Evolutionary conservation across 2,888 invertebrate genomes (phyloP), one percentile per base, ranked within the genome.

Genomic region (Drosophila siamana): DNA sequence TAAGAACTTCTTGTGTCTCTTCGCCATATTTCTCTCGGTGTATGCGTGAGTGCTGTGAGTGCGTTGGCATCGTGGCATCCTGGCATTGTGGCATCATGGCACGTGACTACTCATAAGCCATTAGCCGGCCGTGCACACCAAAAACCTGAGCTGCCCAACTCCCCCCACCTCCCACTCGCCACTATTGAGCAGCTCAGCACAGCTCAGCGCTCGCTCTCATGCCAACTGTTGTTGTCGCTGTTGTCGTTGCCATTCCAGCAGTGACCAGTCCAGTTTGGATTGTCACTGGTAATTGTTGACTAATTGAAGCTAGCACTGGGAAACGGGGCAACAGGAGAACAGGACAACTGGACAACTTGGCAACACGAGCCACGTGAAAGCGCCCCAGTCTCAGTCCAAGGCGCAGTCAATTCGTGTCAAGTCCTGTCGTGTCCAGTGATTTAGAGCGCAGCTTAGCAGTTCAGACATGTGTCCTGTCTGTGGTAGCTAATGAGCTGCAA

Each of bases 101-200:
- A 83, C 83, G 83, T 83, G 88, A 82, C 83, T 79, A 88, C 86
- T 83, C 88, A 83, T 86, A 83, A 88, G 86, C 86, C 88, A 88
- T 83, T 83, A 88, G 88, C 44, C 61, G 50, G 16, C 26, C 68
- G 22, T 46, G 61, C 57, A 47, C 38, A 59, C 40, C 40, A 57
- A 67, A 67, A 60, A 69, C 62, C 81, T 64, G 66, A 73, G 84
- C 57, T 52, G 48, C 0, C 40, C 57, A 28, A 16, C 57, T 60
- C 19, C 19, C 19, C 19, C 19, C 19, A n/a, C n/a, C n/a, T n/a
- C n/a, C n/a, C n/a, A n/a, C n/a, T n/a, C n/a, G n/a, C n/a, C n/a
- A n/a, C n/a, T n/a, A n/a, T n/a, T 19, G 19, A 2, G 6, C 36
- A 38, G 36, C 36, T 13, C 15, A 38, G 36, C 2, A 41, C 41